These are phyloP conservation scores for Trachymyrmex septentrionalis DNA, from an alignment of 1,140 invertebrate species.

Conservation along the genomic window DNA sequence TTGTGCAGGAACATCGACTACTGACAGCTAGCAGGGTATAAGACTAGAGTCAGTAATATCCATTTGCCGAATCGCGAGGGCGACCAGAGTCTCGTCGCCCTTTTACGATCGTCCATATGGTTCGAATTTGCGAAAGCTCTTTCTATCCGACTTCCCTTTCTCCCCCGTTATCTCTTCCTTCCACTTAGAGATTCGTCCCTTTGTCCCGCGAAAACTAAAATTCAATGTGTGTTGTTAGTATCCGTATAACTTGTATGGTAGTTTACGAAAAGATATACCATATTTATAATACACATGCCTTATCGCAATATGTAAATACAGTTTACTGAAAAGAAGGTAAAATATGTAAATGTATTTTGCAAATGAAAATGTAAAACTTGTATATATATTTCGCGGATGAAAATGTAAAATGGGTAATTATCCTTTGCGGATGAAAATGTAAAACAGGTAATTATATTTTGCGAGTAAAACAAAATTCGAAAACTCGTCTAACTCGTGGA, in stretches of 20 bases:
- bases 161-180: background rate
- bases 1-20: slow-evolving; percentile 62
- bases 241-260: background rate
- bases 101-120: slow-evolving; percentile 63
- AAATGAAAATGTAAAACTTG: slow-evolving; percentile 10
- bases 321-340: slow-evolving; percentile 24
- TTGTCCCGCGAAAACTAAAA: background rate
- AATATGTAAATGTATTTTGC: slow-evolving; percentile 45
- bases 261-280: slow-evolving; percentile 20
- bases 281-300: background rate
- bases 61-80: slow-evolving; percentile 63
- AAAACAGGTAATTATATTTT: slow-evolving; percentile 46
- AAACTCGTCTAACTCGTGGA: slow-evolving; percentile 31
- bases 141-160: slow-evolving; percentile 12
- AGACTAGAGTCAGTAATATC: slow-evolving; percentile 71
- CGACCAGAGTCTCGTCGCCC: slow-evolving; percentile 56
- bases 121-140: slow-evolving; percentile 56
- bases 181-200: slow-evolving; percentile 30
- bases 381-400: slow-evolving; percentile 40
- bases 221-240: slow-evolving; percentile 19
- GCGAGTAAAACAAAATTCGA: slow-evolving; percentile 19
- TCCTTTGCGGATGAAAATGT: slow-evolving; percentile 35
- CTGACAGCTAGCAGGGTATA: slow-evolving; percentile 54
- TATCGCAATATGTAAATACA: slow-evolving; percentile 30
- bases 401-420: slow-evolving; percentile 50